Base-by-base conservation (phyloP, 1,140 invertebrate genomes). In the Saxidomus purpurata region DNA sequence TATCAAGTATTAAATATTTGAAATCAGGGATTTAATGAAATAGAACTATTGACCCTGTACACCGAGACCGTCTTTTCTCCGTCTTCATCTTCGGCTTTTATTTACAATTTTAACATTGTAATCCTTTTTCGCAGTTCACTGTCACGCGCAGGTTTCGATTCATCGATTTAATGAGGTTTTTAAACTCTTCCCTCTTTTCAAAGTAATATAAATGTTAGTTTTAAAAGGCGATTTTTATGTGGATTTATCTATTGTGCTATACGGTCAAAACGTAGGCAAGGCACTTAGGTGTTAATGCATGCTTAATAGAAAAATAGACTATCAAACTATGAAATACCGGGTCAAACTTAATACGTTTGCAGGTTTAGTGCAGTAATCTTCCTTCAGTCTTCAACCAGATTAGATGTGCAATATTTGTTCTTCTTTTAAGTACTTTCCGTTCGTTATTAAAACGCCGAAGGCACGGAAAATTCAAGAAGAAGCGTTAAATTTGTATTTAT, bases 141-240 rank as follows among this genome's bases (percentile, higher is more conserved):
- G 76, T 87, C 85, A 87, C 85, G 85, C 76, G 85, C 55, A 19
- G 15, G 2, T 79, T 77, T 87, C 71, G 85, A 63, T 87, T 52
- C 38, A 40, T 61, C 36, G 52, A 87, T 87, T 87, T 87, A 87
- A 87, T 87, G 85, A 87, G 85, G 55, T 59, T 87, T 87, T 87
- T 87, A 71, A 82, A 79, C 76, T 52, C 76, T n/a, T 79, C 76
- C 25, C 47, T 79, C 76, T 55, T 79, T 76, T 79, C 69, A 22
- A 36, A 52, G 22, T 52, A 79, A 49, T 52, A 82, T 40, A 82
- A 67, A 61, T 82, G 80, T 82, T 82, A 82, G 80, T 82, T 40
- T 82, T 59, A 63, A 55, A 82, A 25, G 43, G 76, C 76, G 49
- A 52, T 34, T 79, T 38, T 52, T 79, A 79, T 49, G 43, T 79